phyloP scores from a whole-genome alignment of 2,113 vertebrate genomes.

The Apodemus speciosus region DNA sequence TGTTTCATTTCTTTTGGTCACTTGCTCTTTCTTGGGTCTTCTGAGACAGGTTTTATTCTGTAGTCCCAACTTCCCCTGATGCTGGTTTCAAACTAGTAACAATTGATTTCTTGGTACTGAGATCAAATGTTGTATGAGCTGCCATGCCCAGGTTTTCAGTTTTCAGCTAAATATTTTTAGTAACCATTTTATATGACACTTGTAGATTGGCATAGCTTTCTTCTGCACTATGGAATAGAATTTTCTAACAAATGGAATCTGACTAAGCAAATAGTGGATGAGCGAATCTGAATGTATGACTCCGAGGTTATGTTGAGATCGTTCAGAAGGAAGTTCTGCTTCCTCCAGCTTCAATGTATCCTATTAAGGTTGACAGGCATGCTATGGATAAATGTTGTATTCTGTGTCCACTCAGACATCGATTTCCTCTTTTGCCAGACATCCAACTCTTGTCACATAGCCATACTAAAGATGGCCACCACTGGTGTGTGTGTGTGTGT shows the following conservation, averaged over 20 bases:
- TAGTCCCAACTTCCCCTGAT: neutral
- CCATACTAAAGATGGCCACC: neutral
- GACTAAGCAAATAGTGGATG: neutral
- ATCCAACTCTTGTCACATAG: neutral
- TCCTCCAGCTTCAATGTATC: neutral
- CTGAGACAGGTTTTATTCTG: neutral
- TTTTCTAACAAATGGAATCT: neutral
- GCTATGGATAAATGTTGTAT: neutral
- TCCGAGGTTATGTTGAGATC: neutral
- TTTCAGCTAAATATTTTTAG: slow-evolving; percentile 18
- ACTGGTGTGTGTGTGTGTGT: too few species aligned
- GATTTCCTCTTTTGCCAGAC: slow-evolving; percentile 9
- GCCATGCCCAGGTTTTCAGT: neutral
- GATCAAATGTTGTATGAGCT: neutral
- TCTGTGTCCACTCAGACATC: neutral
- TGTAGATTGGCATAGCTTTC: neutral
- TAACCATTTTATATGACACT: neutral
- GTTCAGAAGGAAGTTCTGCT: neutral
- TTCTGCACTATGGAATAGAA: neutral
- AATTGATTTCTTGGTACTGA: accelerated
- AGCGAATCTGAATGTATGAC: neutral
- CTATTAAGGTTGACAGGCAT: neutral
- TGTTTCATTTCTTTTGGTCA: neutral
- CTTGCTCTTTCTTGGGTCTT: neutral
- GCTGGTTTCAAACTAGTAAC: neutral